Conservation (phyloP, 2,888 invertebrate genomes). For the Nemotelus pantherinus region DNA sequence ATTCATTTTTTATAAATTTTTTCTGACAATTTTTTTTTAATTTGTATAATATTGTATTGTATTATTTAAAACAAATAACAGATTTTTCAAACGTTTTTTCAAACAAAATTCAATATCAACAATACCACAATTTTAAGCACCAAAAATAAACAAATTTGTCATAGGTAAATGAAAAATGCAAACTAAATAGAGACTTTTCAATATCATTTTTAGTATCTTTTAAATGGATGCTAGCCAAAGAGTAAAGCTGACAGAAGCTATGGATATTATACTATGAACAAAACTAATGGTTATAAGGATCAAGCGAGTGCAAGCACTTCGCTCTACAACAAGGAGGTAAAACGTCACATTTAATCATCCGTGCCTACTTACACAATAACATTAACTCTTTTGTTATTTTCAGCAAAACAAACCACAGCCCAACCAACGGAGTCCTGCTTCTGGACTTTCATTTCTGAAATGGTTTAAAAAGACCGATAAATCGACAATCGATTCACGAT, state of each 20-base stretch:
- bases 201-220: too few relatives aligned
- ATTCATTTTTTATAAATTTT: too few relatives aligned
- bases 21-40: too few relatives aligned
- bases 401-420: slow-evolving; percentile 42
- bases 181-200: too few relatives aligned
- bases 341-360: neutral
- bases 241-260: neutral
- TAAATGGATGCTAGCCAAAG: neutral
- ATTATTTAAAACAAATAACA: too few relatives aligned
- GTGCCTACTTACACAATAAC: neutral
- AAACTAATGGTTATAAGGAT: slow-evolving; percentile 46
- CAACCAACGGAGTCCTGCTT: slow-evolving; percentile 54
- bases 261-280: slow-evolving; percentile 49
- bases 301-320: slow-evolving; percentile 51
- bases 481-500: slow-evolving; percentile 39
- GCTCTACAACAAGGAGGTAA: slow-evolving; percentile 50
- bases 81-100: too few relatives aligned
- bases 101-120: too few relatives aligned
- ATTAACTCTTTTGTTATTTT: neutral
- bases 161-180: too few relatives aligned
- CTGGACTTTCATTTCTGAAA: slow-evolving; percentile 70
- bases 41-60: too few relatives aligned
- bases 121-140: too few relatives aligned
- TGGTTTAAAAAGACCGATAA: slow-evolving; percentile 72
- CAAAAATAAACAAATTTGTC: too few relatives aligned